Base-by-base conservation (phyloP, 2,113 vertebrate genomes). In the Melanotaenia duboulayi region DNA sequence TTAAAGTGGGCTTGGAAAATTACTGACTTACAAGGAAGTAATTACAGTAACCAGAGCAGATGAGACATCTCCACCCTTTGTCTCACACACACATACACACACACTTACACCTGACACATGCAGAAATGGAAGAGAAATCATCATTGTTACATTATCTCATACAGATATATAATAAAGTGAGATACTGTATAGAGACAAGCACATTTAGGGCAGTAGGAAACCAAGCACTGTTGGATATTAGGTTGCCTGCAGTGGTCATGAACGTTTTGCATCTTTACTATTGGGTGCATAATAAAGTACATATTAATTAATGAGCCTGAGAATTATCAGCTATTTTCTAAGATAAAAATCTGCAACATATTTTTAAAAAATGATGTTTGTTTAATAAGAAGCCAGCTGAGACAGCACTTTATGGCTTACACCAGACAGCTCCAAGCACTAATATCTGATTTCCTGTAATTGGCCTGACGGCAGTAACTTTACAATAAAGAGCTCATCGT, bases 241-340 rank as follows among this genome's bases (percentile, higher is more conserved):
- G 55, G 58, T 75, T 70, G 71, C 71, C 55, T 37, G 37, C 44
- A 19, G 1, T 32, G 25, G 51, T 7, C 19, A 17, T 8, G 66
- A 55, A 62, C 55, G 37, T 13, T 0, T 23, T 35, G n/a, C n/a
- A n/a, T n/a, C n/a, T n/a, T n/a, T n/a, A n/a, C n/a, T n/a, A n/a
- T n/a, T n/a, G n/a, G 32, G 3, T 13, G 55, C 35, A 16, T 11
- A 11, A 57, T 19, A 28, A 16, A 23, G 50, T 46, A 48, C 16
- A 39, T 13, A 1, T 8, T 11, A 8, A 11, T 8, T 39, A 44
- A 44, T 16, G 16, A 17, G 1, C 37, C 42, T 12, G 13, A 17
- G 13, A 44, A 17, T 44, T 14, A 16, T 44, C n/a, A n/a, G n/a
- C 16, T 44, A 3, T 42, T 14, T 42, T 48, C 19, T 7, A 48